Base-by-base conservation (phyloP, 2,888 invertebrate species). In the Eristalinus aeneus region DNA sequence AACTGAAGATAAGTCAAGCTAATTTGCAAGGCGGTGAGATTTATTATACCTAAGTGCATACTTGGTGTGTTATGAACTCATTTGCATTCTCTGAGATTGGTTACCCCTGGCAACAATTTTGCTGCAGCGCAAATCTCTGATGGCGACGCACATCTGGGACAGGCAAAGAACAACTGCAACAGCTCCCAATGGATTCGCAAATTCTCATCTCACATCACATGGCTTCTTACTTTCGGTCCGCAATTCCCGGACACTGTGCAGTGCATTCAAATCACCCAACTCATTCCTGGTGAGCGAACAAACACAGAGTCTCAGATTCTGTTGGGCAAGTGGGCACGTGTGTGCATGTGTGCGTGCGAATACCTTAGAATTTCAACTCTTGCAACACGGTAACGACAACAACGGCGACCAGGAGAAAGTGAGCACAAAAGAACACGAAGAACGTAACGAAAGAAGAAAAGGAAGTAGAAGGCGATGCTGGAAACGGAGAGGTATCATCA, bases 341-440 rank as follows among this genome's bases (percentile, higher is more conserved):
- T 8, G 46, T 16, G 46, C 0, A 1, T 39, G 39, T n/a, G 39
- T 3, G n/a, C n/a, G 39, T 12, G 46, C n/a, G n/a, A 5, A 16
- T 71, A 39, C 27, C 31, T 60, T 46, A 71, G 71, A 60, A 71
- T 58, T 56, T 54, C 23, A 23, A 16, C 31, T 56, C 56, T 56
- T 27, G n/a, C 46, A 46, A 56, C 23, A 22, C 56, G 23, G n/a
- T 10, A n/a, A 39, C 39, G 11, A 34, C 34, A 1, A 53, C 53
- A 12, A 34, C 31, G 22, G 20, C 36, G 36, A 36, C 6, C 22
- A 36, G 63, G 73, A 80, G 79, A 80, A 80, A 80, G 79, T 80
- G 67, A 80, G 68, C 72, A 72, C 61, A 61, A 61, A 74, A 74
- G 68, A 74, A 68, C 46, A 46, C 61, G 53, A 53, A 72, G 60